Evolutionary conservation across 2,113 vertebrate species (phyloP).

Genomic region (Hippocampus guttulatus): DNA sequence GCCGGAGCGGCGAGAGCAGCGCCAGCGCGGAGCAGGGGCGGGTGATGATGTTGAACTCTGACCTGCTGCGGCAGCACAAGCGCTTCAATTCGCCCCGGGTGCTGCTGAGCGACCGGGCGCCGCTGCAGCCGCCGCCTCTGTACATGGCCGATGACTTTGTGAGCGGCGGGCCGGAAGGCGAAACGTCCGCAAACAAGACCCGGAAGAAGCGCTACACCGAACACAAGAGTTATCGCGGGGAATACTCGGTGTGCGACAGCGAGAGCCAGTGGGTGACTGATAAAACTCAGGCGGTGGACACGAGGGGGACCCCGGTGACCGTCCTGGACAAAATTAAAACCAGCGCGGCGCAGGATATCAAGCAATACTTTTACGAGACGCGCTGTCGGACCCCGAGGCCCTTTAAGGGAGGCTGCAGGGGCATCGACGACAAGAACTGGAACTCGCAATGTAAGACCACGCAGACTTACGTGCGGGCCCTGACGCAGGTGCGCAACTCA

Average conservation of each 20-base stretch:
- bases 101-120: slow-evolving; percentile 84
- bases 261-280: slow-evolving; percentile 92
- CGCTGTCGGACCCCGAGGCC: slow-evolving; percentile 82
- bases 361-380: slow-evolving; percentile 96
- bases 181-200: slow-evolving; percentile 76
- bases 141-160: slow-evolving; percentile 87
- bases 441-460: slow-evolving; percentile 98
- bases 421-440: slow-evolving; percentile 97
- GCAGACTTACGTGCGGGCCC: slow-evolving; percentile 89
- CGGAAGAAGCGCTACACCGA: slow-evolving; percentile 83
- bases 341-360: slow-evolving; percentile 76
- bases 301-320: slow-evolving; percentile 80
- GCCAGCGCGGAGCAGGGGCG: slow-evolving; percentile 69
- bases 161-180: slow-evolving; percentile 50
- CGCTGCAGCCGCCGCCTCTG: slow-evolving; percentile 84
- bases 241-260: slow-evolving; percentile 96
- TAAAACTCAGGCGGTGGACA: slow-evolving; percentile 87
- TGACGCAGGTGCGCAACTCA: slow-evolving; percentile 80
- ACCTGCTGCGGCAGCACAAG: slow-evolving; percentile 85
- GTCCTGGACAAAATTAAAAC: slow-evolving; percentile 87
- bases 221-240: slow-evolving; percentile 87
- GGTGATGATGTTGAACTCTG: slow-evolving; percentile 73
- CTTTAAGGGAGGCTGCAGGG: slow-evolving; percentile 84
- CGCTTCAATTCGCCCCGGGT: slow-evolving; percentile 89
- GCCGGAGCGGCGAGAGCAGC: slow-evolving; percentile 34